Conservation (phyloP, 2,113 vertebrate species). For the Rafetus swinhoei region DNA sequence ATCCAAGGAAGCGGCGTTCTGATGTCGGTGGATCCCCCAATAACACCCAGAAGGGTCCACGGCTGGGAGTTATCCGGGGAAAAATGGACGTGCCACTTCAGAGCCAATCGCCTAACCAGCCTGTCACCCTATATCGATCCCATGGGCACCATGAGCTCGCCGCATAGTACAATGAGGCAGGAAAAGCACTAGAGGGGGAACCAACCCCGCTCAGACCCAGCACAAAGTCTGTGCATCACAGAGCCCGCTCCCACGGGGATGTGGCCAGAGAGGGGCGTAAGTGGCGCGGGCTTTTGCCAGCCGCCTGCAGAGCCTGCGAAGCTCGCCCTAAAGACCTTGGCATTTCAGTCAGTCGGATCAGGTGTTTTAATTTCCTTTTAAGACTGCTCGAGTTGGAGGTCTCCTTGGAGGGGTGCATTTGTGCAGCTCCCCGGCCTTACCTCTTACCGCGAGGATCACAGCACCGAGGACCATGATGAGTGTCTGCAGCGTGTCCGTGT, state of each 20-base stretch:
- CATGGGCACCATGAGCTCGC: accelerated
- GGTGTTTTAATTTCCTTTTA: background rate
- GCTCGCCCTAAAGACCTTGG: background rate
- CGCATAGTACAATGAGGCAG: accelerated
- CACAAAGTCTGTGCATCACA: background rate
- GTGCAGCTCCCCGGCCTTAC: conserved; percentile 65
- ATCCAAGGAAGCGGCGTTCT: background rate
- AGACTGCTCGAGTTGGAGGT: accelerated
- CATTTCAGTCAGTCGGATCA: background rate
- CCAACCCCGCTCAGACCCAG: accelerated
- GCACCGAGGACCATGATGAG: conserved; percentile 91
- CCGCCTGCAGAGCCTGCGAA: accelerated
- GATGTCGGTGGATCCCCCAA: background rate
- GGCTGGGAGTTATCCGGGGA: accelerated
- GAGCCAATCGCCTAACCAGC: accelerated
- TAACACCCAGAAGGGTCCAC: accelerated
- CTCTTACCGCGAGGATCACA: conserved; percentile 85
- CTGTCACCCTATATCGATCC: accelerated
- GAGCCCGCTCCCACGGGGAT: accelerated
- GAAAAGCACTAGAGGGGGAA: background rate
- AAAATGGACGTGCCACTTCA: background rate
- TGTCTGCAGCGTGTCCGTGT: conserved; percentile 90
- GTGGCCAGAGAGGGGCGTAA: background rate
- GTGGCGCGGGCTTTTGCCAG: background rate
- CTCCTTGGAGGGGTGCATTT: background rate